Percentiles rank a stretch among this genome's conserved stretches.
phyloP scores from a whole-genome alignment of 2,113 vertebrate genomes.

The Echinops telfairi region DNA sequence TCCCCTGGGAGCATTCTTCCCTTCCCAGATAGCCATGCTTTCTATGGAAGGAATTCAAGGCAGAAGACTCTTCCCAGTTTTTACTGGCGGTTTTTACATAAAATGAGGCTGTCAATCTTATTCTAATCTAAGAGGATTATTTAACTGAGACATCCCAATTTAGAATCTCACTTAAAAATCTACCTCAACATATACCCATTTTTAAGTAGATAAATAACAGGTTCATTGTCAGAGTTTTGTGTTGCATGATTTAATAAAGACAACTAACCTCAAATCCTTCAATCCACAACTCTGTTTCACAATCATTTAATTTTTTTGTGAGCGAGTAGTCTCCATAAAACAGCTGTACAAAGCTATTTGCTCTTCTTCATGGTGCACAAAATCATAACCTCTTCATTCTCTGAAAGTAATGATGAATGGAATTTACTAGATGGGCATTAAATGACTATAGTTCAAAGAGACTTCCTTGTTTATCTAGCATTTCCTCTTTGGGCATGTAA shows the following conservation, averaged over 20 bases:
- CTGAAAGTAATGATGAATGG: slow-evolving; percentile 77
- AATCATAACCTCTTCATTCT: slow-evolving; percentile 61
- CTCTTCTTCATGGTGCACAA: slow-evolving; percentile 61
- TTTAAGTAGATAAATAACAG: slow-evolving; percentile 56
- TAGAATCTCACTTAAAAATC: slow-evolving; percentile 64
- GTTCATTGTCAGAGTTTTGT: not conserved
- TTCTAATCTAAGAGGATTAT: slow-evolving; percentile 61
- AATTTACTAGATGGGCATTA: slow-evolving; percentile 70
- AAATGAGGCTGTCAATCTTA: slow-evolving; percentile 69
- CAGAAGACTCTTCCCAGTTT: slow-evolving; percentile 46
- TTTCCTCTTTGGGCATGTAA: slow-evolving; percentile 53
- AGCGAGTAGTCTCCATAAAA: slow-evolving; percentile 39
- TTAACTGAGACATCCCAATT: slow-evolving; percentile 56
- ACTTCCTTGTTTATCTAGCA: slow-evolving; percentile 19
- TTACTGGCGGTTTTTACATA: slow-evolving; percentile 55
- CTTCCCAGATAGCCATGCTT: slow-evolving; percentile 48
- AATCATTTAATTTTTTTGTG: not conserved
- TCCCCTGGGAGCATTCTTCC: slow-evolving; percentile 47
- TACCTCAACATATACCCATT: slow-evolving; percentile 45
- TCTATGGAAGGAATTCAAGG: slow-evolving; percentile 53
- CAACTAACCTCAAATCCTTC: not conserved
- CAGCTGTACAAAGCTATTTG: slow-evolving; percentile 76
- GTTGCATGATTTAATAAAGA: not conserved
- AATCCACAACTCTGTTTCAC: not conserved
- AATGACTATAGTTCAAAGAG: slow-evolving; percentile 70